Base-by-base conservation (phyloP, 23 tunicate species). In the Halocynthia roretzi region DNA sequence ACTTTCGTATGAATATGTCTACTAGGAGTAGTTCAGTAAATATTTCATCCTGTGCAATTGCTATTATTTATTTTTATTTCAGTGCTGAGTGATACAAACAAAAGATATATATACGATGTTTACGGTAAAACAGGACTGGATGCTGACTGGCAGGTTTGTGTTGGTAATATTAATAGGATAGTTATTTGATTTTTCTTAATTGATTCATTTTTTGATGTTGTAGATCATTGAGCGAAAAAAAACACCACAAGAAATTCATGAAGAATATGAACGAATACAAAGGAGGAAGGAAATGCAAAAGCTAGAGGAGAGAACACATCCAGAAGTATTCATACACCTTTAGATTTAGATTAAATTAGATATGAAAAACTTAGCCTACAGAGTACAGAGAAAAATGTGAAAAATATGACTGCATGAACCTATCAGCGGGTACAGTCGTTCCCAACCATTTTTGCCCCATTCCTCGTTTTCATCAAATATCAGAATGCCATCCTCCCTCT, bases 131-230 rank as follows among this genome's bases (percentile, higher is more conserved):
- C 78, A 56, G 98, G 98, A 7, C 51, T 92, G 55, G 92, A 92
- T 14, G 98, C 92, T 6, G 98, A 92, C 49, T 92, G 98, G 98
- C 91, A 86, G 90, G 97, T 90, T 14, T 7, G 19, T 52, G 40
- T 31, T 31, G 4, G 44, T 31, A 31, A 0, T 15, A 9, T 76
- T 15, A 58, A 15, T 14, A 15, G 23, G 22, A n/a, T 8, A 52
- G 52, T 80, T 70, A 14, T 15, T 10, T 21, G 44, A 68, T 20
- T 68, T 31, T 1, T 31, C 44, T 31, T 31, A 1, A 31, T 31
- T 1, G 44, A 31, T 31, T 10, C 12, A 11, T 66, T 9, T 8
- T 66, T 75, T 60, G 66, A 0, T 44, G 14, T 78, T 83, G 57
- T 11, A 90, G 98, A 57, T 92, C 53, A 76, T 86, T 21, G 98